Conservation (phyloP, 2,797 vertebrate genomes). For the Micrastur ruficollis region DNA sequence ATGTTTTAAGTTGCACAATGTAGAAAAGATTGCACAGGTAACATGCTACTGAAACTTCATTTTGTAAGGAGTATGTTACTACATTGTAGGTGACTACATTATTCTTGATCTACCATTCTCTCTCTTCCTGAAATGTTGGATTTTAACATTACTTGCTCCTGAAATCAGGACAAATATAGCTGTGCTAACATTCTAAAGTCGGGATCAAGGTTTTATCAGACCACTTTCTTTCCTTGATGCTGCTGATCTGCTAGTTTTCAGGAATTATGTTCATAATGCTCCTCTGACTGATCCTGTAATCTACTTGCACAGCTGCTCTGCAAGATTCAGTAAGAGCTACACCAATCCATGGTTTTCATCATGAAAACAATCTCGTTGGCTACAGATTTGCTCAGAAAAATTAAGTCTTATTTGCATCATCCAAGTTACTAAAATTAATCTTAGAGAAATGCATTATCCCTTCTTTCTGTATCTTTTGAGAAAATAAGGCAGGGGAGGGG, state of each 20-base stretch:
- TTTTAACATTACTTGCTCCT: neutral
- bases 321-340: neutral
- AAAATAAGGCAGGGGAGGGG: slow-evolving; percentile 15
- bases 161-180: neutral
- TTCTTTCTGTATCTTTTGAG: neutral
- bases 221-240: neutral
- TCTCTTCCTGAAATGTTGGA: neutral
- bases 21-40: neutral
- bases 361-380: neutral
- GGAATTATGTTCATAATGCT: neutral
- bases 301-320: neutral
- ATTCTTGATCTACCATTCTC: neutral
- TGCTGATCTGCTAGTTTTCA: neutral
- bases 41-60: neutral
- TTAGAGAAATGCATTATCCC: neutral
- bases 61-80: neutral
- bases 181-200: neutral
- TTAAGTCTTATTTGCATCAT: neutral
- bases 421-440: neutral
- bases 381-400: neutral
- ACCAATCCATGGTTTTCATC: neutral
- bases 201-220: neutral
- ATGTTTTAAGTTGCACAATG: neutral
- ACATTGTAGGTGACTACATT: neutral
- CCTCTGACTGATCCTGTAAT: neutral